A percentile compares a stretch with the other conserved stretches of the same genome.
Evolutionary conservation across 2,113 vertebrate species (phyloP).

Genomic region (Manacus vitellinus): DNA sequence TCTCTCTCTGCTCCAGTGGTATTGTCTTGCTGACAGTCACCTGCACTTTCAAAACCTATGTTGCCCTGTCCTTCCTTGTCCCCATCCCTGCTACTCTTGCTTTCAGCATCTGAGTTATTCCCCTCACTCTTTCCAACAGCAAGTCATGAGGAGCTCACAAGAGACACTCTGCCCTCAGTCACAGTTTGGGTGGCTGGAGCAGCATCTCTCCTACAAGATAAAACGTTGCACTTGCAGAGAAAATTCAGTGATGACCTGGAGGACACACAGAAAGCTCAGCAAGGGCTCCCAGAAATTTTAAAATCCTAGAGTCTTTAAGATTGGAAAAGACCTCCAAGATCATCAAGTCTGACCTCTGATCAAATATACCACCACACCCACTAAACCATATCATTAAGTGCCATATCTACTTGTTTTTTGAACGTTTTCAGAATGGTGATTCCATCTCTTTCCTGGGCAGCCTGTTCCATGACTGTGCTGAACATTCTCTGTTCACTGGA

Average conservation of each 20-base stretch:
- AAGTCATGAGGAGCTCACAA: background rate
- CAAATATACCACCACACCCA: background rate
- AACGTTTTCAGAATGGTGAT: background rate
- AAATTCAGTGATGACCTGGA: background rate
- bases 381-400: background rate
- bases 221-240: background rate
- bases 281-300: background rate
- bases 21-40: background rate
- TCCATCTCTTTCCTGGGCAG: background rate
- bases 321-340: background rate
- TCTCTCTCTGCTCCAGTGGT: background rate
- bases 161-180: background rate
- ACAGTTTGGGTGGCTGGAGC: background rate
- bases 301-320: background rate
- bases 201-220: background rate
- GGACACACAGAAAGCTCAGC: background rate
- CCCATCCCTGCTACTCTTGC: background rate
- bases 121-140: background rate
- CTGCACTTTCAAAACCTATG: background rate
- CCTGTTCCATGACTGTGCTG: conserved; percentile 1
- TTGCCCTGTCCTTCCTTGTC: background rate
- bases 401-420: background rate
- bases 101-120: background rate
- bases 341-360: background rate
- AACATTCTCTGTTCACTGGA: conserved; percentile 30